Evolutionary conservation across 2,888 invertebrate genomes (phyloP).

Genomic region (Acheta domesticus): DNA sequence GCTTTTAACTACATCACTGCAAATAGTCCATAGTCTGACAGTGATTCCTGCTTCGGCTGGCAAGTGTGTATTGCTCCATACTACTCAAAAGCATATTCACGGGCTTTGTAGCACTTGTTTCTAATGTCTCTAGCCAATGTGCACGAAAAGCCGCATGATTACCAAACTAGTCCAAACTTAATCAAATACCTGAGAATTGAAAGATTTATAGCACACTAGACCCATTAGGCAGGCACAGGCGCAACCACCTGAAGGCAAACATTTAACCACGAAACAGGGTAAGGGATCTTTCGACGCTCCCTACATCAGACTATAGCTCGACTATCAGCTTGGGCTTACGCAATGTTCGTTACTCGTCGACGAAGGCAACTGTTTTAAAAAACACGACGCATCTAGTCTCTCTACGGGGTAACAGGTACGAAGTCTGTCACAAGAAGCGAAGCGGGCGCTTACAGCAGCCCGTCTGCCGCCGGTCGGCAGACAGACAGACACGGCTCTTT

Average conservation of each 20-base stretch:
- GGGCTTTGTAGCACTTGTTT: neutral
- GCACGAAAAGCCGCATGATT: neutral
- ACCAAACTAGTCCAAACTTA: neutral
- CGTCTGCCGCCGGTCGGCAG: no score
- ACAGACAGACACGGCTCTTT: no score
- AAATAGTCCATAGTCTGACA: neutral
- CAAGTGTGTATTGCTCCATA: neutral
- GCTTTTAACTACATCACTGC: neutral
- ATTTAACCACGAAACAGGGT: neutral
- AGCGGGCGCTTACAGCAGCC: no score
- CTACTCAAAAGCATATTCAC: neutral
- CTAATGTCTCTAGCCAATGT: neutral
- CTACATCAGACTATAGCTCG: neutral
- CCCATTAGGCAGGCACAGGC: neutral
- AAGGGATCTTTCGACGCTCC: neutral
- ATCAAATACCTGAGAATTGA: conserved; percentile 9
- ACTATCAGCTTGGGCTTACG: neutral
- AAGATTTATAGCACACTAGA: neutral
- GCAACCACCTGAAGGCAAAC: neutral
- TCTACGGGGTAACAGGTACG: neutral
- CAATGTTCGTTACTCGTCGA: neutral
- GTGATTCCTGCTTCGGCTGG: neutral
- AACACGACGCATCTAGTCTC: neutral
- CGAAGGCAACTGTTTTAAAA: neutral
- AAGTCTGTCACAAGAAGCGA: neutral